These are phyloP conservation scores for Dyspetes luteomarginatus DNA, from an alignment of 2,888 invertebrate genomes.

Conservation along the genomic window DNA sequence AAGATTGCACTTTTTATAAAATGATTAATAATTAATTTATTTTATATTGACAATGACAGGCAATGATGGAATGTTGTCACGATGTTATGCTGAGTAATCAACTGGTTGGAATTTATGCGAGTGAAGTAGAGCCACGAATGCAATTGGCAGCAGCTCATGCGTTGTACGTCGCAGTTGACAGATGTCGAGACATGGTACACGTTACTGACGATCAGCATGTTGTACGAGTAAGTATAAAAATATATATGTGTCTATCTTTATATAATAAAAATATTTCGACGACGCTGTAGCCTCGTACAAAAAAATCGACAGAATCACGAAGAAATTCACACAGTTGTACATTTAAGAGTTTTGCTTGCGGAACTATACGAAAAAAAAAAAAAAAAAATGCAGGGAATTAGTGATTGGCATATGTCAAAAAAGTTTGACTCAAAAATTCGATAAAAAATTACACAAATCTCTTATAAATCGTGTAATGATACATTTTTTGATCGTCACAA, in stretches of 20 bases:
- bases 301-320: not conserved
- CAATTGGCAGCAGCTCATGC: constrained; percentile 92
- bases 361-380: too few species aligned
- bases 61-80: constrained; percentile 85
- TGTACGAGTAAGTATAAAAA: constrained; percentile 87
- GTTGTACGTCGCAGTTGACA: constrained; percentile 93
- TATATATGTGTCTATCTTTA: not conserved
- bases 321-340: not conserved
- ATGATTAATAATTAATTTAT: not conserved
- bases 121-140: constrained; percentile 90
- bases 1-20: not conserved
- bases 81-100: constrained; percentile 86
- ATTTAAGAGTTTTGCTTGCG: too few species aligned
- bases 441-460: too few species aligned
- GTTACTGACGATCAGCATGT: constrained; percentile 93
- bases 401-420: too few species aligned
- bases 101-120: constrained; percentile 91
- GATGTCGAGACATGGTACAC: constrained; percentile 93
- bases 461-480: too few species aligned
- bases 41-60: constrained; percentile 76
- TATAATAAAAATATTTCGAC: constrained; percentile 9
- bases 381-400: too few species aligned
- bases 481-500: too few species aligned
- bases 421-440: too few species aligned
- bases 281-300: not conserved